Base-by-base conservation (phyloP, 1,140 invertebrate genomes). In the Nasonia giraulti region DNA sequence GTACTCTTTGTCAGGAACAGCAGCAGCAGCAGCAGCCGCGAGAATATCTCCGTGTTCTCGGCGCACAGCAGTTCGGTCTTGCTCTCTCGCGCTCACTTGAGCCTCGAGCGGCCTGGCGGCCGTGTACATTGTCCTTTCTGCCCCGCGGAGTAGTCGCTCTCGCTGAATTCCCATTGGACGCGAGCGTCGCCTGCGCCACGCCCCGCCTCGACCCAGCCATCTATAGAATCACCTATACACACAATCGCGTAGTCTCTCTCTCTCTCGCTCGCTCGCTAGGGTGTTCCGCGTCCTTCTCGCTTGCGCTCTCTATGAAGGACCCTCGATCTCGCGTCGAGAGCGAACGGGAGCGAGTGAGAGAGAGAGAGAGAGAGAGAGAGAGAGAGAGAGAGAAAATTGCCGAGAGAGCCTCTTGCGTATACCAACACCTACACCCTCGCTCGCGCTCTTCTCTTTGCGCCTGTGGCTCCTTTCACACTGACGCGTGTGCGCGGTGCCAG, bases 111-210 rank as follows among this genome's bases (percentile, higher is more conserved):
- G 27, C 71, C 40, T 88, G 88, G 87, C 55, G 17, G 55, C 20
- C 55, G 55, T 91, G 90, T 89, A 92, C 89, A 93, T 92, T 92
- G 91, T 93, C 91, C 91, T 93, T 85, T 92, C 90, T 88, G 89
- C 89, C 89, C 88, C 86, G 90, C 83, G 88, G 89, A 88, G 89
- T 91, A 62, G 55, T 62, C 55, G 87, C 27, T 33, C 27, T n/a
- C 33, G 73, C 90, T 90, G 85, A 85, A 90, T 89, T 88, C 89
- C 89, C 85, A 93, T 93, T 93, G 92, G 92, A 83, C 87, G 89
- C 89, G 90, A 91, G 88, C 92, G 91, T 92, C 92, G 90, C 89
- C 89, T 87, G 87, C 83, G 89, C 91, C 92, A 92, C 92, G 92
- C 92, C 92, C 92, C 84, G 74, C 74, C 89, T 89, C 85, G 55